Conservation (phyloP, 1,140 invertebrate genomes). For the Drosophila athabasca region DNA sequence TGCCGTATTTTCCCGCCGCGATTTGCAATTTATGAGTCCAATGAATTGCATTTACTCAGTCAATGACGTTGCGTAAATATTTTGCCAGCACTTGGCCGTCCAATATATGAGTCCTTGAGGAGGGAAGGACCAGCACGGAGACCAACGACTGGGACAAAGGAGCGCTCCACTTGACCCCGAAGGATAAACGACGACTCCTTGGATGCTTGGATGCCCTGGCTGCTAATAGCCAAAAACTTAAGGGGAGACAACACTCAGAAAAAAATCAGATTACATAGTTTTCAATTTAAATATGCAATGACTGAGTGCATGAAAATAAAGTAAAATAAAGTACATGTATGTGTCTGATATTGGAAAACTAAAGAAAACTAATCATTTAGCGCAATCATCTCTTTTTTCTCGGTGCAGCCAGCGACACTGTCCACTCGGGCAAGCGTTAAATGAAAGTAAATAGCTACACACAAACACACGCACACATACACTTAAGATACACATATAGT, state of each 20-base stretch:
- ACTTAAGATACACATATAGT: neutral
- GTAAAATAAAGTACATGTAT: neutral
- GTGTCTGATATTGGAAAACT: too few species aligned
- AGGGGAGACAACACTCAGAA: conserved; percentile 26
- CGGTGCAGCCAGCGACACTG: conserved; percentile 37
- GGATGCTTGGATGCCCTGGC: conserved; percentile 15
- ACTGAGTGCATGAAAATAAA: neutral
- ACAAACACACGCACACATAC: conserved; percentile 20
- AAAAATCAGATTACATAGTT: neutral
- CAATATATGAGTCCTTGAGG: conserved; percentile 43
- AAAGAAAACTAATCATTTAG: neutral
- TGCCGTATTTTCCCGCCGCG: conserved; percentile 12
- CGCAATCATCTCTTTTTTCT: neutral
- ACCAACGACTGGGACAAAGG: conserved; percentile 17
- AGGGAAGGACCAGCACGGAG: conserved; percentile 8
- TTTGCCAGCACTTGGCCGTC: conserved; percentile 48
- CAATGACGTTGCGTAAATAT: conserved; percentile 53
- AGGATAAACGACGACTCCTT: conserved; percentile 35
- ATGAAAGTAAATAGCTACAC: conserved; percentile 68
- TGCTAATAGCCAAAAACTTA: conserved; percentile 68
- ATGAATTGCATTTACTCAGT: conserved; percentile 61
- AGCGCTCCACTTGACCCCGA: conserved; percentile 61
- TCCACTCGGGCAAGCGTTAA: conserved; percentile 55
- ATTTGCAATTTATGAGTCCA: conserved; percentile 68
- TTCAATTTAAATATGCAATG: too few species aligned